Evolutionary conservation across 2,888 invertebrate species (phyloP).

Genomic region (Agonopterix subpropinquella): DNA sequence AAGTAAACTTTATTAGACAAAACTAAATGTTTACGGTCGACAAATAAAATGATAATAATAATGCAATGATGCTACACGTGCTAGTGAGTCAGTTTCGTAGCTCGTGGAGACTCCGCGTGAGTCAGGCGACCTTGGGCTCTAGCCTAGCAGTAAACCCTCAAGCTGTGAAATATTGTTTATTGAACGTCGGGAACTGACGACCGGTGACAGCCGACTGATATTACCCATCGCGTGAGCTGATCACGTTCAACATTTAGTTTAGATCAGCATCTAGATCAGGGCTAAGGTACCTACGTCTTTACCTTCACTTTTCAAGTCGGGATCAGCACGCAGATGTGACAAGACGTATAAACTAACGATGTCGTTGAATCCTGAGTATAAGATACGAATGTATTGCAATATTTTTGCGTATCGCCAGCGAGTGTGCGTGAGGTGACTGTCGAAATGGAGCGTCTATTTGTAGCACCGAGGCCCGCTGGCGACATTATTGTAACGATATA

Average conservation of each 20-base stretch:
- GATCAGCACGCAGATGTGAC: constrained; percentile 12
- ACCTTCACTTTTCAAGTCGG: too few species aligned
- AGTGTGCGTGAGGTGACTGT: constrained; percentile 43
- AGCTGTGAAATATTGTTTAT: constrained; percentile 63
- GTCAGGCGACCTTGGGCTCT: constrained; percentile 60
- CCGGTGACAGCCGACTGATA: constrained; percentile 43
- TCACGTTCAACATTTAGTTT: constrained; percentile 14
- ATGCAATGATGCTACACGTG: constrained; percentile 29
- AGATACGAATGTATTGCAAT: constrained; percentile 55
- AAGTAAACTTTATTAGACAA: too few species aligned
- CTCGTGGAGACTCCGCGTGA: constrained; percentile 50
- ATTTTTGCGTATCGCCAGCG: constrained; percentile 55
- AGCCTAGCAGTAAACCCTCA: constrained; percentile 11
- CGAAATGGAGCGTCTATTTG: constrained; percentile 73
- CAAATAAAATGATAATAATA: constrained; percentile 8
- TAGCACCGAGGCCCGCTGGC: constrained; percentile 68
- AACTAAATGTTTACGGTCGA: neutral
- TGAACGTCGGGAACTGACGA: constrained; percentile 36
- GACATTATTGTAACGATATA: constrained; percentile 64
- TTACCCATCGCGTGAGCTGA: constrained; percentile 27
- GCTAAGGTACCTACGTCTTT: too few species aligned
- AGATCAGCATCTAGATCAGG: constrained; percentile 9
- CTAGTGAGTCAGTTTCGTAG: constrained; percentile 44
- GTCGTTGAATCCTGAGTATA: constrained; percentile 32
- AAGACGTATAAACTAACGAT: too few species aligned